Evolutionary conservation across 1,140 invertebrate species (phyloP), one percentile per base, ranked within the genome.

Genomic region (Drosophila ambigua): DNA sequence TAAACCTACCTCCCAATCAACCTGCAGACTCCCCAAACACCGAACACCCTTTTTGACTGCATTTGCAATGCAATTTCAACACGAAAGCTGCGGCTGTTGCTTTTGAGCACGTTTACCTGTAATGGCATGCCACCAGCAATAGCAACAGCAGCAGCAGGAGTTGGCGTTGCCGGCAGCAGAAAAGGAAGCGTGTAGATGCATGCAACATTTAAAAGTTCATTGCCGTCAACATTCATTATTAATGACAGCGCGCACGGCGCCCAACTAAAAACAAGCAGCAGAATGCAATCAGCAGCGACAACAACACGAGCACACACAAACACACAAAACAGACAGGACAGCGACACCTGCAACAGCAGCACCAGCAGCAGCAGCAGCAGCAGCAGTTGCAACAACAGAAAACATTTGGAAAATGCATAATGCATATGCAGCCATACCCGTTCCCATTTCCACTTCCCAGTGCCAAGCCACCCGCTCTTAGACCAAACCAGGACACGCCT

Each of bases 221-320:
- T 91, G 90, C 90, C 90, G 90, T 90, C 85, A 80, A 90, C 90
- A 91, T 91, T 91, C 90, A 91, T 91, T 91, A 91, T 91, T 91
- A 91, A 91, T 91, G 90, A 91, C 90, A 91, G 83, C 79, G 73
- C 77, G 65, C 67, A 71, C 72, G 61, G 69, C 67, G 78, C 54
- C 79, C 57, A 88, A 87, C 83, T 81, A 69, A 87, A 85, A 87
- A 88, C 83, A 87, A 83, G 83, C 83, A 87, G 49, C 83, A 82
- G 82, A 87, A 87, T 87, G 83, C 83, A 87, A 87, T 87, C 83
- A 87, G 79, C 83, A 66, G 57, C 83, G 75, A 79, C 82, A 85
- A 66, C 67, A 78, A 77, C 59, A 76, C 20, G 2, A 20, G 2
- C 20, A 20, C 20, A 76, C 20, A 20, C 1, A 20, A 0, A 1